Evolutionary conservation across 2,797 vertebrate species (phyloP).

Genomic region (Typhlichthys subterraneus): DNA sequence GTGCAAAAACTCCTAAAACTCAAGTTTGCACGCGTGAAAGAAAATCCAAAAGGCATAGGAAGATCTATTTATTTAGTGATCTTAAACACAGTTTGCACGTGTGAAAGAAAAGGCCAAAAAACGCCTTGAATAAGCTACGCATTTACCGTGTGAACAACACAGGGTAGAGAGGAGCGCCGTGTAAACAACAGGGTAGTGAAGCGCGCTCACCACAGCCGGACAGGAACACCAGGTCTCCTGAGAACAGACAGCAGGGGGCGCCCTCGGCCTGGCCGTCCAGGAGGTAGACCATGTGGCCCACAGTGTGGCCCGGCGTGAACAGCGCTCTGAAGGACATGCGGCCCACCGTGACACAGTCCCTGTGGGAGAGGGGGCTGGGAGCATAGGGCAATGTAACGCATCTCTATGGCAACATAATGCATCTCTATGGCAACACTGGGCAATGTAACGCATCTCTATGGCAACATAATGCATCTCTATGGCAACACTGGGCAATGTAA

Average conservation of each 20-base stretch:
- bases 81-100: too few species aligned
- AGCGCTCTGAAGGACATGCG: constrained; percentile 87
- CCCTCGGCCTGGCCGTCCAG: constrained; percentile 83
- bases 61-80: too few species aligned
- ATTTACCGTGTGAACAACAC: constrained; percentile 21
- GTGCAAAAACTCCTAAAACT: too few species aligned
- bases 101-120: too few species aligned
- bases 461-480: too few species aligned
- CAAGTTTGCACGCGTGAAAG: too few species aligned
- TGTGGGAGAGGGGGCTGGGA: constrained; percentile 85
- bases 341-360: constrained; percentile 86
- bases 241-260: constrained; percentile 91
- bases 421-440: too few species aligned
- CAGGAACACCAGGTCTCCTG: constrained; percentile 95
- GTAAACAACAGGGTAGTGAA: too few species aligned
- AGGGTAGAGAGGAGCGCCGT: too few species aligned
- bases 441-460: not conserved
- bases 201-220: constrained; percentile 91
- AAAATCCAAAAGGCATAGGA: too few species aligned
- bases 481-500: too few species aligned
- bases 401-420: not conserved
- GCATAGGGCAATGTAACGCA: not conserved
- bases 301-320: constrained; percentile 93
- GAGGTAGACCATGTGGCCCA: constrained; percentile 94
- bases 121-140: too few species aligned